These are phyloP conservation scores for Eupithecia vulgata DNA, from an alignment of 2,888 invertebrate species.

Conservation along the genomic window DNA sequence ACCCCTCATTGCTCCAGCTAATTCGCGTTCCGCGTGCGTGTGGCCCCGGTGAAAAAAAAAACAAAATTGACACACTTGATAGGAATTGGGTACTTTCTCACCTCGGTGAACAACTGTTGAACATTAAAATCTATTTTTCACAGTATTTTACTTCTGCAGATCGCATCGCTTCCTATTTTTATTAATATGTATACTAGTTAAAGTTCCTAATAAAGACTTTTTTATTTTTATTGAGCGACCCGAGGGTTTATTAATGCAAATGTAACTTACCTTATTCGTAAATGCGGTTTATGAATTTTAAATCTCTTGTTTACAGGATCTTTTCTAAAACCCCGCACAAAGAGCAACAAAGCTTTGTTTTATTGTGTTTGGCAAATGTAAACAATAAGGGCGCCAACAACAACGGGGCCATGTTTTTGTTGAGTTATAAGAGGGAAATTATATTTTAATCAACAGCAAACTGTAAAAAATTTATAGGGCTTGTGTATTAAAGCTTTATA, in stretches of 20 bases:
- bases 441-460: constrained; percentile 36
- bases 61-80: no score
- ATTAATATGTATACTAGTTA: no score
- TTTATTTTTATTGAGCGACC: background rate
- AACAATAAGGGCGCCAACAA: constrained; percentile 31
- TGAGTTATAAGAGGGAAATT: constrained; percentile 27
- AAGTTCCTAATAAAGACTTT: no score
- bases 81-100: no score
- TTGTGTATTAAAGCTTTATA: constrained; percentile 24
- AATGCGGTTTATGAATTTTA: background rate
- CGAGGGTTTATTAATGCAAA: background rate
- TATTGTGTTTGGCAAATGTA: constrained; percentile 36
- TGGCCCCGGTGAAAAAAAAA: no score
- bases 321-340: background rate
- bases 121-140: background rate
- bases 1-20: no score
- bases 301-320: background rate
- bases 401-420: constrained; percentile 11
- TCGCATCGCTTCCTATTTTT: no score
- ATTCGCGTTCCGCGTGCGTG: no score
- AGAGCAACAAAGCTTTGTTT: constrained; percentile 22
- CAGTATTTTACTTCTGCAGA: no score
- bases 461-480: constrained; percentile 28
- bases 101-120: background rate
- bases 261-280: no score